Evolutionary conservation across 2,888 invertebrate genomes (phyloP), one percentile per base, ranked within the genome.

Genomic region (Myopa tessellatipennis): DNA sequence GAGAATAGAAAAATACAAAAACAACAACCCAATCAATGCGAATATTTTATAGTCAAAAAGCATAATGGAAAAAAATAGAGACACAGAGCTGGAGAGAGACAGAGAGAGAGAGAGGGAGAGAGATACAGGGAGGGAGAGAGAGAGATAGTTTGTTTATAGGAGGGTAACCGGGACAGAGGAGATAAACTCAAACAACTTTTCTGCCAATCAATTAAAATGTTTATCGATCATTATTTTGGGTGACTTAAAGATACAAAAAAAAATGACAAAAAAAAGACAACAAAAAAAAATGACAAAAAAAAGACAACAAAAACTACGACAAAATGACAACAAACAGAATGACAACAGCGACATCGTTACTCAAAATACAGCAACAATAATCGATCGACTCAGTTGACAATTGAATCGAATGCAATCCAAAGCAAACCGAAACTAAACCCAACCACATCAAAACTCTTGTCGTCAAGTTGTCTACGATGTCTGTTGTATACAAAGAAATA

Each of bases 161-260:
- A 1, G 26, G 2, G 26, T 26, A 26, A 26, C 26, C 26, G 26
- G 26, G 2, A 26, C 26, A 26, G 26, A 26, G 26, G 26, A 26
- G 26, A 2, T 26, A 2, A 26, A 26, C 26, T 26, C 26, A 26
- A 26, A 26, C 26, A 26, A 26, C 26, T 26, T 36, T 34, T 14
- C 14, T 73, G 73, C 18, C 73, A 73, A 73, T 61, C 63, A 63
- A 73, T 63, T 73, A 73, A 63, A 73, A 63, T 50, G 61, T 73
- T 61, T 26, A 45, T 18, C 18, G 63, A 45, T 45, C 73, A 73
- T 63, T 63, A 73, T 63, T 63, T 16, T 61, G n/a, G 40, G 61
- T 45, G 58, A 58, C 18, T 58, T 58, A 58, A n/a, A 58, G 4
- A 12, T 5, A 18, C 18, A 58, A 58, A 0, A 16, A n/a, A 26